These are phyloP conservation scores for Asobara japonica DNA, from an alignment of 1,140 invertebrate species.

Conservation along the genomic window DNA sequence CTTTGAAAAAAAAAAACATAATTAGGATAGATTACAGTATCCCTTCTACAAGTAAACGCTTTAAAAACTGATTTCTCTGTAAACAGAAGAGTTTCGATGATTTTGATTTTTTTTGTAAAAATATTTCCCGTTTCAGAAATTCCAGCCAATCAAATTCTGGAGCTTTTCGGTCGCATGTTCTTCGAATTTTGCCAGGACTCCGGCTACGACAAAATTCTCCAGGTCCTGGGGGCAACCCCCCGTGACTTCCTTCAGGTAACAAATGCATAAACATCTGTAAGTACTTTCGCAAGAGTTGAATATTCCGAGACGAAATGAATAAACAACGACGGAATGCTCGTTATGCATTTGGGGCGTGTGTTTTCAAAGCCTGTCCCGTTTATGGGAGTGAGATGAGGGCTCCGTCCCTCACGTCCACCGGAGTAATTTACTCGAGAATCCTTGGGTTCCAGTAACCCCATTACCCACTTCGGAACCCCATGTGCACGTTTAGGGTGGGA, in stretches of 20 bases:
- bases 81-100: too few species aligned
- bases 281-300: too few species aligned
- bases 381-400: too few species aligned
- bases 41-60: too few species aligned
- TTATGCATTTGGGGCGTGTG: too few species aligned
- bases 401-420: not conserved
- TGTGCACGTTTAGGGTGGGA: conserved; percentile 32
- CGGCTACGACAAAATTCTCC: conserved; percentile 91
- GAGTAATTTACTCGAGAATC: not conserved
- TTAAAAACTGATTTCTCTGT: too few species aligned
- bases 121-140: conserved; percentile 74
- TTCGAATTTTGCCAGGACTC: conserved; percentile 96
- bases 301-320: too few species aligned
- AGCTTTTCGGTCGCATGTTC: conserved; percentile 93
- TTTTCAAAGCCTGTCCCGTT: too few species aligned
- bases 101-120: too few species aligned
- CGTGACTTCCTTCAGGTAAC: conserved; percentile 89
- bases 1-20: too few species aligned
- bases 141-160: conserved; percentile 88
- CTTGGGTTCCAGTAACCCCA: not conserved
- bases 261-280: not conserved
- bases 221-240: conserved; percentile 91
- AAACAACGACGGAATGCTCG: too few species aligned
- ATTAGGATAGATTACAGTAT: too few species aligned
- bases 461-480: conserved; percentile 33